These are phyloP conservation scores for Thaumatotibia leucotreta DNA, from an alignment of 1,140 invertebrate species.

Conservation along the genomic window DNA sequence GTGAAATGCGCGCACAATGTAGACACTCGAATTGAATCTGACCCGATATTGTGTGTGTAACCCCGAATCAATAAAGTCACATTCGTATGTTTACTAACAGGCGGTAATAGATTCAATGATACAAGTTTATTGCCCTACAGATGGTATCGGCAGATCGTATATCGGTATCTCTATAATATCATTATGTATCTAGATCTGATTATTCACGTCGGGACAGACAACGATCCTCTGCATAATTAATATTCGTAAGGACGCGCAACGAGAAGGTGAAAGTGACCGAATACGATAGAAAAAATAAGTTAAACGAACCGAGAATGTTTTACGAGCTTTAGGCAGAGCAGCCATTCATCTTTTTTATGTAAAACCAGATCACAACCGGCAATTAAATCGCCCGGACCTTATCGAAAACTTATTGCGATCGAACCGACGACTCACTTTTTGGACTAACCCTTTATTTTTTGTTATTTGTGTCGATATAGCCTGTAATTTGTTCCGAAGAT, in stretches of 20 bases:
- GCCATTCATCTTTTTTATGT: constrained; percentile 75
- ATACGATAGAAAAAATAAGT: constrained; percentile 60
- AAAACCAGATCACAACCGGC: constrained; percentile 75
- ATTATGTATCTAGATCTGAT: constrained; percentile 60
- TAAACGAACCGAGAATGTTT: constrained; percentile 55
- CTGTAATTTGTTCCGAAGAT: constrained; percentile 72
- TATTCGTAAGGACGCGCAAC: constrained; percentile 40
- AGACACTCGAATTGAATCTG: background rate
- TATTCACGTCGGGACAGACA: constrained; percentile 45
- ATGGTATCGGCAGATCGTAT: constrained; percentile 34
- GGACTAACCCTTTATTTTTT: constrained; percentile 71
- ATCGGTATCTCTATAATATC: constrained; percentile 51
- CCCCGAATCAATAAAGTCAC: constrained; percentile 8
- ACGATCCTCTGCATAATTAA: constrained; percentile 60
- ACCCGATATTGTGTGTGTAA: background rate
- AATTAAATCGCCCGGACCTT: constrained; percentile 74
- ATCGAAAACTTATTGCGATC: constrained; percentile 76
- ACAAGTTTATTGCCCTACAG: constrained; percentile 16
- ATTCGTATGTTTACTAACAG: constrained; percentile 13
- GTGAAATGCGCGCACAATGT: background rate
- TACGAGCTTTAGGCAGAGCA: constrained; percentile 58
- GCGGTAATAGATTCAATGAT: constrained; percentile 12
- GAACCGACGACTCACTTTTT: constrained; percentile 74
- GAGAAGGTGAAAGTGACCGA: constrained; percentile 67
- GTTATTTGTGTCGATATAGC: constrained; percentile 57